A percentile compares a stretch with the other conserved stretches of the same genome.
These are phyloP conservation scores for Hapalemur alaotrensis DNA, from an alignment of 2,797 vertebrate genomes.

Conservation along the genomic window DNA sequence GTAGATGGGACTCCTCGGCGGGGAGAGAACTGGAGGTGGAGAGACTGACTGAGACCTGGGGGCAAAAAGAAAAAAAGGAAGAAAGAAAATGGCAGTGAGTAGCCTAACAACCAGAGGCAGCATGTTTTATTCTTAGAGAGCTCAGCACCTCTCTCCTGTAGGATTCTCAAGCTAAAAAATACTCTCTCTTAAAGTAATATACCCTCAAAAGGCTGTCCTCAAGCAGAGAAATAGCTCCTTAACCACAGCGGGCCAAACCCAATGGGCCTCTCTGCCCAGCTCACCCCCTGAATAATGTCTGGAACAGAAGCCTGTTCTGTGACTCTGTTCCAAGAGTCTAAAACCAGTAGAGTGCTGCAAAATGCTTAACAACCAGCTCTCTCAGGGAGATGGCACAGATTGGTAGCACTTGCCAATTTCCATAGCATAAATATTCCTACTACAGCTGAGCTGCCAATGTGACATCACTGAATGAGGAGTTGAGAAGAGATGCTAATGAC, in stretches of 20 bases:
- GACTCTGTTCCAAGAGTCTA: background rate
- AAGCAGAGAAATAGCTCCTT: background rate
- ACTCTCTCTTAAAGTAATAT: background rate
- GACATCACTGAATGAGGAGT: background rate
- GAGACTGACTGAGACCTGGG: slow-evolving; percentile 95
- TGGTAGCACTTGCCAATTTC: background rate
- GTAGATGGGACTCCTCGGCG: slow-evolving; percentile 87
- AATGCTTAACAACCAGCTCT: background rate
- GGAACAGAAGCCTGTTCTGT: background rate
- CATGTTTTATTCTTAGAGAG: background rate
- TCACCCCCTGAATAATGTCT: background rate
- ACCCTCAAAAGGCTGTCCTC: background rate
- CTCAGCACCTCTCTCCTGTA: background rate
- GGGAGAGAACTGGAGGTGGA: slow-evolving; percentile 89
- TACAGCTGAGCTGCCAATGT: background rate
- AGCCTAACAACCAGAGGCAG: background rate
- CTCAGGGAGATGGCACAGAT: background rate
- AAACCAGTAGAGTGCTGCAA: background rate
- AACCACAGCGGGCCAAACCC: background rate
- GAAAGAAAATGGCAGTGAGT: slow-evolving; percentile 4
- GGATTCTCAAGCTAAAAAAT: background rate
- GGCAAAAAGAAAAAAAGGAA: slow-evolving; percentile 57
- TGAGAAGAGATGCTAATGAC: background rate
- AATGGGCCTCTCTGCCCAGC: background rate
- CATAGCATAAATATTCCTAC: background rate